Evolutionary conservation across 2,113 vertebrate species (phyloP), one percentile per base, ranked within the genome.

Genomic region (Saguinus imperator): DNA sequence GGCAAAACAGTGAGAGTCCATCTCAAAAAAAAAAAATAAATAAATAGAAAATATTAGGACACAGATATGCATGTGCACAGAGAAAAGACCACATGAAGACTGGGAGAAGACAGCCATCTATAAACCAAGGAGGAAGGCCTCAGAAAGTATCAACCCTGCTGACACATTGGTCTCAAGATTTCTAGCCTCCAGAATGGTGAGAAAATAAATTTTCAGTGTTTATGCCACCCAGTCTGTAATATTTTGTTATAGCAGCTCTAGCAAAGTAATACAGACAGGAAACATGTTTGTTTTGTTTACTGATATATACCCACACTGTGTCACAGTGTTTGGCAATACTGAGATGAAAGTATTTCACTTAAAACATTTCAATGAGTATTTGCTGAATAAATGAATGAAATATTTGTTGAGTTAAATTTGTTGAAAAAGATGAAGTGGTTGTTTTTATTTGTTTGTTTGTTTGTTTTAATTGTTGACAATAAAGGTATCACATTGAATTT

Each of bases 391-490:
- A 94, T 45, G 6, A 92, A 90, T 91, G 18, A 84, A 80, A 73
- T 75, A 35, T 57, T 91, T 91, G 8, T 23, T 93, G 55, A 82
- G 25, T 45, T 87, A 57, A 95, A 93, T 76, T 76, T 82, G 90
- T 18, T 72, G 10, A 83, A 84, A 92, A 88, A n/a, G 9, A 40
- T 45, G 7, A 83, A 23, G 50, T 43, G 43, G 35, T 70, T 50
- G 50, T 35, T 82, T 82, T 88, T 76, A 25, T 17, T 40, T 89
- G 13, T 68, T 21, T 89, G 35, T 50, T 43, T 43, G 18, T 68
- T 21, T 89, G 40, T 57, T 91, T 95, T 91, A 32, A 5, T 13
- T 89, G 55, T 76, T 57, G 25, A 20, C 16, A 72, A 81, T 5
- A 21, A 61, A 61, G n/a, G 75, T 76, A 76, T 89, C 43, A 85